Conservation (phyloP, 1,140 invertebrate genomes). For the Listronotus oregonensis region DNA sequence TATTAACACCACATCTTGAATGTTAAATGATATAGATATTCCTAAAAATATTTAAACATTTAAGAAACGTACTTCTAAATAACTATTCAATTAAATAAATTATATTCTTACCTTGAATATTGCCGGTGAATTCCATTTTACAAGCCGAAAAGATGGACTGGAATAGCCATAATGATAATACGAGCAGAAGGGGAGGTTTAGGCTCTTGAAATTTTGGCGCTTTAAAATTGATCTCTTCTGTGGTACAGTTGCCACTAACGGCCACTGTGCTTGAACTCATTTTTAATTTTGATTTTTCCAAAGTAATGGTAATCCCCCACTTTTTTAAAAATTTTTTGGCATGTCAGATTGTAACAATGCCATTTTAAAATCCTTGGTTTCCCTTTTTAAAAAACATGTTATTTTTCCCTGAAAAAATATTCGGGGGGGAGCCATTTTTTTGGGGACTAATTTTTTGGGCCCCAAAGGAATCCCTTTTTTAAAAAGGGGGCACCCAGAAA, state of each 20-base stretch:
- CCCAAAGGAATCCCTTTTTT: too few species aligned
- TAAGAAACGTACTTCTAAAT: too few species aligned
- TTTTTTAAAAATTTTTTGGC: too few species aligned
- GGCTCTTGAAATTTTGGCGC: slow-evolving; percentile 21
- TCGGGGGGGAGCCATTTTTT: too few species aligned
- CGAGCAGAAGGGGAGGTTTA: slow-evolving; percentile 9
- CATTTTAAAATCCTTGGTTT: too few species aligned
- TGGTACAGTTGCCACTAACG: neutral
- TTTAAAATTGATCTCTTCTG: slow-evolving; percentile 3
- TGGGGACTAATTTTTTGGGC: too few species aligned
- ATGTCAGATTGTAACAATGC: too few species aligned
- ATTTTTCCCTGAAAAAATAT: too few species aligned
- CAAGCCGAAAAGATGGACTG: slow-evolving; percentile 38
- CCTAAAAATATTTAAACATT: slow-evolving; percentile 24
- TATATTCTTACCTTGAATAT: slow-evolving; percentile 31
- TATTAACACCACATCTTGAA: slow-evolving; percentile 37
- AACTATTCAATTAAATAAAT: neutral
- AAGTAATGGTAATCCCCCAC: too few species aligned
- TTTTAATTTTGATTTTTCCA: slow-evolving; percentile 16
- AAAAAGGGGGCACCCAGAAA: too few species aligned
- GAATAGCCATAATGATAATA: slow-evolving; percentile 33
- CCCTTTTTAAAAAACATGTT: too few species aligned
- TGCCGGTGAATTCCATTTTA: slow-evolving; percentile 36
- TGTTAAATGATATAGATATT: slow-evolving; percentile 36
- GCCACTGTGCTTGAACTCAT: slow-evolving; percentile 22